Percentiles rank a stretch among this genome's conserved stretches.
phyloP scores from a whole-genome alignment of 2,797 vertebrate genomes.

The Momotus momota region DNA sequence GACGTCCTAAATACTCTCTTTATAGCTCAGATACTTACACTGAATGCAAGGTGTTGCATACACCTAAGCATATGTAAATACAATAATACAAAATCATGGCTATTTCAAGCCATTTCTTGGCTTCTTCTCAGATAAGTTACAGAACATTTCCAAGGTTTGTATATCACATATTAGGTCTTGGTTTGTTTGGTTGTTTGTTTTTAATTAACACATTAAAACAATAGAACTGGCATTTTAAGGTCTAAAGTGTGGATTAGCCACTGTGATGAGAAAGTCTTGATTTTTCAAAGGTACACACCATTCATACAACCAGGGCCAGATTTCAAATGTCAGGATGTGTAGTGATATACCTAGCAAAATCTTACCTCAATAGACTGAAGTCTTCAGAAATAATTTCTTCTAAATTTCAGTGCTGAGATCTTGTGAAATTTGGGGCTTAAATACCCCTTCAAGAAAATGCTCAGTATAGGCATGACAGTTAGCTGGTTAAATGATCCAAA shows the following conservation, averaged over 20 bases:
- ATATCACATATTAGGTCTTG: background rate
- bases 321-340: background rate
- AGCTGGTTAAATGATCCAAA: background rate
- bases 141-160: background rate
- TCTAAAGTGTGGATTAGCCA: background rate
- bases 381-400: background rate
- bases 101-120: background rate
- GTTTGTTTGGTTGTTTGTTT: background rate
- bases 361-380: background rate
- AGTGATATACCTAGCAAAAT: background rate
- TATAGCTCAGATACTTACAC: background rate
- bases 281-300: background rate
- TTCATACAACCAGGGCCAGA: background rate
- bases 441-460: background rate
- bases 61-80: background rate
- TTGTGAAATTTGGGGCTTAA: background rate
- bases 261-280: background rate
- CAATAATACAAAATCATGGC: background rate
- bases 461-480: background rate
- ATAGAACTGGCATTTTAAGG: background rate
- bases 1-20: background rate
- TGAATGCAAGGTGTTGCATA: background rate
- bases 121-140: background rate
- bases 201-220: background rate
- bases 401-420: background rate